Base-by-base conservation (phyloP, 2,888 invertebrate genomes). In the Acanthopleura granulata region DNA sequence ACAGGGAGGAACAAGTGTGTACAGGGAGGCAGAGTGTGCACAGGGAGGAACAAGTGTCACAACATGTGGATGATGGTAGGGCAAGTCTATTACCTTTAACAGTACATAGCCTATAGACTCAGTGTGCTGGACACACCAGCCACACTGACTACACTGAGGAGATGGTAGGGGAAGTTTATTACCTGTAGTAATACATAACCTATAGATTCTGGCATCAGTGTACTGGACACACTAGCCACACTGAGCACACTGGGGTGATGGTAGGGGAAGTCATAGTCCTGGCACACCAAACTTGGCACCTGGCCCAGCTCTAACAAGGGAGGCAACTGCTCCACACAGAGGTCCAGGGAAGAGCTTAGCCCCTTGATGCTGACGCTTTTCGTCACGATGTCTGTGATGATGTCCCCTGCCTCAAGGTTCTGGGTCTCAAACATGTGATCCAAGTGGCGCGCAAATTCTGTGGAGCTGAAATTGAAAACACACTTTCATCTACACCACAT, bases 141-240 rank as follows among this genome's bases (percentile, higher is more conserved):
- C 74, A 87, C 62, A 72, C 87, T 88, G 75, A 87, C 78, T 29
- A 89, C 83, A 73, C 88, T 88, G 1, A 88, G 89, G 27, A 85
- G 77, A 76, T 90, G 88, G 78, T 89, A 89, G 1, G 89, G 88
- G 82, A 89, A 88, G 78, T 84, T 4, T 30, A 69, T 69, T 74
- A 89, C 89, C 88, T 89, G 89, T 27, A 88, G 79, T 3, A 89
- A 81, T 12, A 87, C 87, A 80, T 88, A 88, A 69, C 88, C 88
- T 15, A 89, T 82, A 40, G 86, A 86, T 77, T 89, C 88, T 22
- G 89, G 88, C 87, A 89, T 86, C 78, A 85, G 78, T 4, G 83
- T 79, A 51, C 85, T 86, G 57, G 86, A 83, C 0, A 82, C 84
- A 30, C 86, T 86, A 14, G 84, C 82, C 74, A 87, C 62, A 72